These are phyloP conservation scores for Candidula unifasciata DNA, from an alignment of 2,888 invertebrate species.

Conservation along the genomic window DNA sequence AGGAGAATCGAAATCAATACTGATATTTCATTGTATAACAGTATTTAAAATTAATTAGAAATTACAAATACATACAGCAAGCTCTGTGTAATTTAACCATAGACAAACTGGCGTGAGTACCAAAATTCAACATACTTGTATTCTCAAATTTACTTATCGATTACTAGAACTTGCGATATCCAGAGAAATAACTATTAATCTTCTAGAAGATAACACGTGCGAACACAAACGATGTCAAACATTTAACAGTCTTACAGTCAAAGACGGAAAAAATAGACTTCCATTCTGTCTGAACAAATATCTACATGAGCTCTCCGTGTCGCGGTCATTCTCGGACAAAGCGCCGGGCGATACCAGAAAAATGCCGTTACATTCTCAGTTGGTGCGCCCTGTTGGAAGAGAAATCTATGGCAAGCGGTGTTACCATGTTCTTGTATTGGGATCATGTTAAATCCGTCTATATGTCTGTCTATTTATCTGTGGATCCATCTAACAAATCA, in stretches of 20 bases:
- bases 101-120: no score
- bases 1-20: no score
- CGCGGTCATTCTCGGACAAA: not conserved
- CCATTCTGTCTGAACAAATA: not conserved
- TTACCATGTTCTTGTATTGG: not conserved
- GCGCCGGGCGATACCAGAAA: not conserved
- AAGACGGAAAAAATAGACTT: not conserved
- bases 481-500: no score
- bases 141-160: no score
- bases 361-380: conserved; percentile 20
- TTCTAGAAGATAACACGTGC: not conserved
- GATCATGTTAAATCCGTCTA: not conserved
- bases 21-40: no score
- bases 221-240: conserved; percentile 2
- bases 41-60: no score
- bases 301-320: not conserved
- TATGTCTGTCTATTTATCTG: conserved; percentile 22
- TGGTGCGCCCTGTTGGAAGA: not conserved
- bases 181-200: not conserved
- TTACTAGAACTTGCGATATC: no score
- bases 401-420: not conserved
- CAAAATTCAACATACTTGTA: no score
- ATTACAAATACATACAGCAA: no score
- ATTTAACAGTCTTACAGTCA: not conserved
- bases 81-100: no score